phyloP scores from a whole-genome alignment of 2,888 invertebrate species.

The Stenodera caucasica region DNA sequence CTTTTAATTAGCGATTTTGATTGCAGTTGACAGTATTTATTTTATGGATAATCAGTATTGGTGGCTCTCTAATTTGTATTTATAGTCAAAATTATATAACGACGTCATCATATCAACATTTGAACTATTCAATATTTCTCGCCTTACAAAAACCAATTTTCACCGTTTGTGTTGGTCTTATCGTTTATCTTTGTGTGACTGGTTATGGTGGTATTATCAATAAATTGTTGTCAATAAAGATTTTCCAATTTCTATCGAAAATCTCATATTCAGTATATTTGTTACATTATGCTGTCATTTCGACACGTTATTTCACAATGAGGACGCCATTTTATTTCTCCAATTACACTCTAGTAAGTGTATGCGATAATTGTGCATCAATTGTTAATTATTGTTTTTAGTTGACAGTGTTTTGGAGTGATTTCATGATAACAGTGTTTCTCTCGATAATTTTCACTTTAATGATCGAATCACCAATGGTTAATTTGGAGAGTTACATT shows the following conservation, averaged over 20 bases:
- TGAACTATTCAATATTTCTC: neutral
- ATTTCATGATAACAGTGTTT: slow-evolving; percentile 19
- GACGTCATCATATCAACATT: neutral
- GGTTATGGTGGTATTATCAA: slow-evolving; percentile 18
- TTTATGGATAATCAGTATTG: slow-evolving; percentile 9
- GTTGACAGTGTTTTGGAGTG: slow-evolving; percentile 23
- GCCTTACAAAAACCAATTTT: neutral
- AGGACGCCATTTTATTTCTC: neutral
- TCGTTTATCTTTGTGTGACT: neutral
- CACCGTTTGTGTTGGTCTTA: neutral
- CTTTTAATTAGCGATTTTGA: neutral
- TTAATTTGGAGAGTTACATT: slow-evolving; percentile 18
- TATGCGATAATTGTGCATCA: neutral
- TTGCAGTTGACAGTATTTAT: neutral
- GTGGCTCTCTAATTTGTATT: neutral
- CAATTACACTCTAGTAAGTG: neutral
- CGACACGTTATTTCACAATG: slow-evolving; percentile 6
- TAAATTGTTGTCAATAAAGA: slow-evolving; percentile 56
- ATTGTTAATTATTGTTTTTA: slow-evolving; percentile 4
- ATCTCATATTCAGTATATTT: too few relatives aligned
- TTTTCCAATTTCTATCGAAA: too few relatives aligned
- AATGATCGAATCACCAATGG: slow-evolving; percentile 24
- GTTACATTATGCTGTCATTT: slow-evolving; percentile 53
- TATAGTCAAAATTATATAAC: neutral
- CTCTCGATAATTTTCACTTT: slow-evolving; percentile 17